phyloP scores from a whole-genome alignment of 2,113 vertebrate genomes.

The Phrynosoma platyrhinos region DNA sequence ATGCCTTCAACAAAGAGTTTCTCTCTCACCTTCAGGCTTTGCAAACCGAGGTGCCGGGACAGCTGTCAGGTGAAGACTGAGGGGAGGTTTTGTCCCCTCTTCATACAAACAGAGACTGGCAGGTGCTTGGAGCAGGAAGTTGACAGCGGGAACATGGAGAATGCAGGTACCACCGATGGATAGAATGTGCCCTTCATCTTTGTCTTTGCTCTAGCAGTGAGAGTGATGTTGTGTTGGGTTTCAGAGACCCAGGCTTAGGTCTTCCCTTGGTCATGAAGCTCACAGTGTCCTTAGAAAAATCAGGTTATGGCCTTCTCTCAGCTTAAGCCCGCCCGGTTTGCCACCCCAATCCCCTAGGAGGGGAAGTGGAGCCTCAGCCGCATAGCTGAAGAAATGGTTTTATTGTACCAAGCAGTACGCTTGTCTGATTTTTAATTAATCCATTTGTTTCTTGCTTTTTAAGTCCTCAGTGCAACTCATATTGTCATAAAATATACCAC shows the following conservation, averaged over 20 bases:
- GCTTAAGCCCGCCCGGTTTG: too few relatives aligned
- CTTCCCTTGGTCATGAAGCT: too few relatives aligned
- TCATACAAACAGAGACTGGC: slow-evolving; percentile 44
- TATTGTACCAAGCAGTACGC: too few relatives aligned
- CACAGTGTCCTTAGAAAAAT: not conserved
- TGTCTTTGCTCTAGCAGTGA: too few relatives aligned
- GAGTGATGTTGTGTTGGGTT: not conserved
- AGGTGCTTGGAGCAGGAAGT: slow-evolving; percentile 36
- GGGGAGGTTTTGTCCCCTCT: slow-evolving; percentile 64
- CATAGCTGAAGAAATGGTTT: too few relatives aligned
- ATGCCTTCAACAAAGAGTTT: slow-evolving; percentile 45
- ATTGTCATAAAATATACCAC: too few relatives aligned
- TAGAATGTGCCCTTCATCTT: not conserved
- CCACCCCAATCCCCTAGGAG: too few relatives aligned
- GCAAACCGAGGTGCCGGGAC: slow-evolving; percentile 77
- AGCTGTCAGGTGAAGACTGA: slow-evolving; percentile 73
- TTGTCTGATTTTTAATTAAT: too few relatives aligned
- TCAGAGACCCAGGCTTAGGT: not conserved
- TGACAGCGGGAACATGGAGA: slow-evolving; percentile 74
- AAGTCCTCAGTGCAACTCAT: too few relatives aligned
- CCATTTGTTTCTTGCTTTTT: too few relatives aligned
- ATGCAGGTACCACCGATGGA: slow-evolving; percentile 65
- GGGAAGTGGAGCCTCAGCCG: too few relatives aligned
- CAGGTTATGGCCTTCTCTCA: not conserved
- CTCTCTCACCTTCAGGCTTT: slow-evolving; percentile 75